Evolutionary conservation across 2,113 vertebrate species (phyloP), one percentile per base, ranked within the genome.

Genomic region (Callithrix jacchus): DNA sequence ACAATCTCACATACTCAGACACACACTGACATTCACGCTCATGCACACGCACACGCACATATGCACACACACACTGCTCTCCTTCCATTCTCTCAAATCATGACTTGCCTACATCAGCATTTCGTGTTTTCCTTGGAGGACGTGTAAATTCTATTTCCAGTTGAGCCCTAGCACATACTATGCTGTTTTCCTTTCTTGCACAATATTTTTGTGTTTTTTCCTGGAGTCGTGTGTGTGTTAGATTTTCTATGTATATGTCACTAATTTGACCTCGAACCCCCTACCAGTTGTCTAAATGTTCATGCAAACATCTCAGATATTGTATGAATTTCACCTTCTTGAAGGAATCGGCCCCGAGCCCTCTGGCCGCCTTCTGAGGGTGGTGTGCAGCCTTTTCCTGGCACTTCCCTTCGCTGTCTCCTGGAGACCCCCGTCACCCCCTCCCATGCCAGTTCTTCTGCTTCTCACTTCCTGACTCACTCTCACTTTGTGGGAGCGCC

Each of bases 381-480:
- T 68, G 58, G 35, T 45, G 17, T n/a, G 11, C 45, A 5, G 7
- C 35, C 37, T 23, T 23, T 42, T 73, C 25, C 25, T 25, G 68
- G 14, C 3, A 73, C 21, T 73, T 73, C 21, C 13, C 25, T 13
- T 13, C 11, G 0, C 9, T 11, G 0, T 17, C 21, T 9, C 54
- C 54, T 14, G 54, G 27, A 14, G 70, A 40, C 4, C 2, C 54
- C 18, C 30, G 21, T 40, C 6, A 1, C 12, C 18, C 54, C 42
- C 37, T 40, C 70, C 70, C 23, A 11, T 32, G 82, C 40, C 45
- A 54, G 30, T 14, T 40, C 37, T 58, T 17, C 86, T 58, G 68
- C 40, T 58, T 49, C 32, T 54, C 14, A 35, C 32, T 32, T 40
- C 52, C 8, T 18, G 35, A 74, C 6, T 42, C 16, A 68, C 21